Percentiles rank a stretch among this genome's conserved stretches.
Conservation (phyloP, 2,888 invertebrate species). For the Noctua comes region DNA sequence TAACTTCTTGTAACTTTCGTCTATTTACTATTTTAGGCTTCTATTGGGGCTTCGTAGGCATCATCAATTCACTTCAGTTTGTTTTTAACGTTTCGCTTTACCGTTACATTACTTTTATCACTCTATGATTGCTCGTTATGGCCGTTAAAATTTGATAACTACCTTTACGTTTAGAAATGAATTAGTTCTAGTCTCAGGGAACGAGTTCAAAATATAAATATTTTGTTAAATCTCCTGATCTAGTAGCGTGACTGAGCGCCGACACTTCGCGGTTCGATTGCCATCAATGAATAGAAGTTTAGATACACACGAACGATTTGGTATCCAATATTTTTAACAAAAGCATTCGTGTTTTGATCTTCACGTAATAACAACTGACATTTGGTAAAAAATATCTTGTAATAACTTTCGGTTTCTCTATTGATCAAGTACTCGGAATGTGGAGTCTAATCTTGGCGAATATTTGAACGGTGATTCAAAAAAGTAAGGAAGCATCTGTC, state of each 20-base stretch:
- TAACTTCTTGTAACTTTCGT: slow-evolving; percentile 16
- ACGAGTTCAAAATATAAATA: slow-evolving; percentile 54
- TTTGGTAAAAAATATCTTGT: slow-evolving; percentile 47
- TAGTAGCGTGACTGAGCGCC: slow-evolving; percentile 74
- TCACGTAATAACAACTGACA: slow-evolving; percentile 50
- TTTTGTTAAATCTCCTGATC: slow-evolving; percentile 68
- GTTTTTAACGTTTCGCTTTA: slow-evolving; percentile 27
- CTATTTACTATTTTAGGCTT: slow-evolving; percentile 30
- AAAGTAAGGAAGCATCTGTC: slow-evolving; percentile 77
- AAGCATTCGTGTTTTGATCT: slow-evolving; percentile 71
- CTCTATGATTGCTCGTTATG: slow-evolving; percentile 47
- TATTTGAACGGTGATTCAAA: slow-evolving; percentile 66
- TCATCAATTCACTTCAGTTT: slow-evolving; percentile 42
- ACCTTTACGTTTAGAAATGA: slow-evolving; percentile 33
- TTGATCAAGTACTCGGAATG: slow-evolving; percentile 50
- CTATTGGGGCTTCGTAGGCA: background rate
- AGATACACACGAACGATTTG: slow-evolving; percentile 79
- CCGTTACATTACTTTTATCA: slow-evolving; percentile 39
- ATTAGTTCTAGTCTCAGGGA: slow-evolving; percentile 62
- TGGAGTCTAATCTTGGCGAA: slow-evolving; percentile 49
- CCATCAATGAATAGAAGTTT: slow-evolving; percentile 78
- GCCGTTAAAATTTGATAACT: slow-evolving; percentile 50
- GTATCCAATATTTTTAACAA: slow-evolving; percentile 73
- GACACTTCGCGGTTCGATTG: slow-evolving; percentile 78
- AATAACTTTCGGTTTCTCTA: slow-evolving; percentile 58